phyloP scores from a whole-genome alignment of 2,797 vertebrate species.

The Falco rusticolus region DNA sequence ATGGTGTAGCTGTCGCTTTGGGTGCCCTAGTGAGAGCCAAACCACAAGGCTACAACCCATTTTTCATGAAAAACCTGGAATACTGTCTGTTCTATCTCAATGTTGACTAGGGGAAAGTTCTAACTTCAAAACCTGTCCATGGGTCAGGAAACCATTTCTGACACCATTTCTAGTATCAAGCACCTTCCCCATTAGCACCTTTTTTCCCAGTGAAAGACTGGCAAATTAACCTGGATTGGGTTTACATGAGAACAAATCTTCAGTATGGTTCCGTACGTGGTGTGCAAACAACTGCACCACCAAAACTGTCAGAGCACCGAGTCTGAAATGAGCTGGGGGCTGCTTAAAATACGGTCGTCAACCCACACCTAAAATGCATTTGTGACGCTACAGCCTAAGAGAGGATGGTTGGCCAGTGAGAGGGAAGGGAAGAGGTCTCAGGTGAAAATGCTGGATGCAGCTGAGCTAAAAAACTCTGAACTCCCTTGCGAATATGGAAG shows the following conservation, averaged over 20 bases:
- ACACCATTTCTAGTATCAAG: rapidly evolving
- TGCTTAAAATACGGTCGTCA: not conserved
- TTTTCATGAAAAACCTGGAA: not conserved
- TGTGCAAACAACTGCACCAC: not conserved
- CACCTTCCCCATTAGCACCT: not conserved
- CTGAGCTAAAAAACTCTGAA: not conserved
- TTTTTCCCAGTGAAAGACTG: not conserved
- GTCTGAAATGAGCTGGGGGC: not conserved
- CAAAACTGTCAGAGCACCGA: not conserved
- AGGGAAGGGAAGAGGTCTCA: not conserved
- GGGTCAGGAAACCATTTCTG: not conserved
- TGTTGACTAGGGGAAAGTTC: not conserved
- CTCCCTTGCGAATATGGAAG: not conserved
- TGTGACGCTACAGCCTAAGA: not conserved
- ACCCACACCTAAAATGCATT: not conserved
- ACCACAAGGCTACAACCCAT: not conserved
- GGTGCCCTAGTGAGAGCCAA: not conserved
- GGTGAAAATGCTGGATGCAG: not conserved
- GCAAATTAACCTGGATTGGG: not conserved
- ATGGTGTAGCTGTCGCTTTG: not conserved
- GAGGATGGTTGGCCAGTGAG: not conserved
- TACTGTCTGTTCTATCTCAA: not conserved
- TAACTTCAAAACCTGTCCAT: not conserved
- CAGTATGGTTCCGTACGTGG: not conserved
- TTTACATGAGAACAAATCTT: rapidly evolving